A percentile compares a stretch with the other conserved stretches of the same genome.
phyloP scores from a whole-genome alignment of 2,113 vertebrate species.

The Solea solea region DNA sequence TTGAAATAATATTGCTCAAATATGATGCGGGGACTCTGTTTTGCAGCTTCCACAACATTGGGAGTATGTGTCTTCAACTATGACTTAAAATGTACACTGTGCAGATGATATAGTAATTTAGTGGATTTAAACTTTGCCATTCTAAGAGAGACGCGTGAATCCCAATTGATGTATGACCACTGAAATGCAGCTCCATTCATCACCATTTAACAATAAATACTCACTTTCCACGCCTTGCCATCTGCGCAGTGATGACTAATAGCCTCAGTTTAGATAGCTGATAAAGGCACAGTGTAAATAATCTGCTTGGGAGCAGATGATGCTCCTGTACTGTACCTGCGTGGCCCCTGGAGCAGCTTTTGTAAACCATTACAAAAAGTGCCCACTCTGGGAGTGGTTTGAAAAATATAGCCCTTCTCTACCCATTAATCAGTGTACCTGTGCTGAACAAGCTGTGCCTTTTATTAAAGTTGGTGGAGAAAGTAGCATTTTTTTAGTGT shows the following conservation, averaged over 20 bases:
- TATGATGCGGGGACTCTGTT: too few relatives aligned
- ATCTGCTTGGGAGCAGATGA: conserved; percentile 85
- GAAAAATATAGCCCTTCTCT: conserved; percentile 54
- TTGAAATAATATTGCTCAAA: too few relatives aligned
- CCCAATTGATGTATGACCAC: conserved; percentile 86
- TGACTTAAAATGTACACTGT: conserved; percentile 61
- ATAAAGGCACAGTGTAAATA: conserved; percentile 94
- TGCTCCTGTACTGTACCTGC: conserved; percentile 73
- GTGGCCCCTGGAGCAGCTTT: conserved; percentile 78
- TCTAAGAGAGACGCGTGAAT: conserved; percentile 83
- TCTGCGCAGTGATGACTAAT: conserved; percentile 95
- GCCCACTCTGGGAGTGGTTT: conserved; percentile 41
- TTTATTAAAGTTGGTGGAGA: conserved; percentile 62
- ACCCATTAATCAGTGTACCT: conserved; percentile 71
- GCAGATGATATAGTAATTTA: background rate
- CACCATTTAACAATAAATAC: conserved; percentile 93
- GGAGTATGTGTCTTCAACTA: background rate
- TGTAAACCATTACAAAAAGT: conserved; percentile 73
- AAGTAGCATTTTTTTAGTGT: conserved; percentile 39
- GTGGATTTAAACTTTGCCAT: conserved; percentile 86
- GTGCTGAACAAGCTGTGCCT: conserved; percentile 31
- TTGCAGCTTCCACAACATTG: background rate
- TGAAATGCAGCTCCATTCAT: conserved; percentile 92
- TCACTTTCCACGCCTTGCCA: conserved; percentile 90
- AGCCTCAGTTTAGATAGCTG: conserved; percentile 88